Conservation (phyloP, 2,113 vertebrate species). For the Hemiscyllium ocellatum region DNA sequence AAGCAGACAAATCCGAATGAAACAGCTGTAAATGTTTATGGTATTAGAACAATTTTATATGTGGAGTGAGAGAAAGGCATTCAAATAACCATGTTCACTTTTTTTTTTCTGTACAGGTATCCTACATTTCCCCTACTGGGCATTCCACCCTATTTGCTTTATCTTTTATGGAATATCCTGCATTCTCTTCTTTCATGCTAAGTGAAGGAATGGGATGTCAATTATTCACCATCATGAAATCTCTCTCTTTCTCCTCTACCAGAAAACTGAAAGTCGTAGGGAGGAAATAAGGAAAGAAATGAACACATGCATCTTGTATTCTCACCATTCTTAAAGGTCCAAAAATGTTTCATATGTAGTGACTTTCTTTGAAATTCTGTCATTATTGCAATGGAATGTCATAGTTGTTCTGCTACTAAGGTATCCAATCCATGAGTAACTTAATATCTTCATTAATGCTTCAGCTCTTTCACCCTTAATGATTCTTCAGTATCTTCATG, state of each 20-base stretch:
- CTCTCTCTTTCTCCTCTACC: neutral
- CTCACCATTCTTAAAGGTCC: neutral
- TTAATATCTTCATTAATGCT: neutral
- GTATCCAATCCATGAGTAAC: neutral
- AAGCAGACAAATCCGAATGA: neutral
- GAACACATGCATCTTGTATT: neutral
- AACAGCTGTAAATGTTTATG: neutral
- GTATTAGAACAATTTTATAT: neutral
- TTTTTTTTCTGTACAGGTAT: neutral
- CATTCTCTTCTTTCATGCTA: neutral
- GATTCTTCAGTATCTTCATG: neutral
- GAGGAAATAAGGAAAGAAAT: neutral
- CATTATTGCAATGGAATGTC: neutral
- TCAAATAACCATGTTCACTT: neutral
- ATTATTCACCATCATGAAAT: neutral
- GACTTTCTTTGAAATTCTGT: neutral
- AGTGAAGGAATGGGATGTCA: neutral
- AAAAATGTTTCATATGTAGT: neutral
- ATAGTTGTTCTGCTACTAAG: neutral
- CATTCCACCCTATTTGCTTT: neutral
- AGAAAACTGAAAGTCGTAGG: neutral
- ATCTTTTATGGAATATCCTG: neutral
- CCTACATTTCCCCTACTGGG: neutral
- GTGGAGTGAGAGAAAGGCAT: neutral
- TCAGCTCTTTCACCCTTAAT: neutral